phyloP scores from a whole-genome alignment of 2,888 invertebrate genomes.

The Eudasyphora cyanicolor region DNA sequence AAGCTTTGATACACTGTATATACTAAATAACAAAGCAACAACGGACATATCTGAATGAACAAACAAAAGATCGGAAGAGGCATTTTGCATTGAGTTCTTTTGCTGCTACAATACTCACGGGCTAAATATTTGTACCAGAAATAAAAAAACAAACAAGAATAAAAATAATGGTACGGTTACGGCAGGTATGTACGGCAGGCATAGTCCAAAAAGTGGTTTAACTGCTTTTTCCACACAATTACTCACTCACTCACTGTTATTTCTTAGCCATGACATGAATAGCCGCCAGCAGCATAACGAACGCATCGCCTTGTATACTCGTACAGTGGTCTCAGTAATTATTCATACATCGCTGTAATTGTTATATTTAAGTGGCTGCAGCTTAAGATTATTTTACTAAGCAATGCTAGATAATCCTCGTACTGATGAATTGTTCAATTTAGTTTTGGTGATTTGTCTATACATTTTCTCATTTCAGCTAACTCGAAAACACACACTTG shows the following conservation, averaged over 20 bases:
- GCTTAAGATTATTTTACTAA: too few relatives aligned
- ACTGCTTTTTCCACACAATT: slow-evolving; percentile 47
- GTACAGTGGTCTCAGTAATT: too few relatives aligned
- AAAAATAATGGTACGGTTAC: slow-evolving; percentile 1
- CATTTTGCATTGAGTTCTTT: background rate
- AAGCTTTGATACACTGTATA: too few relatives aligned
- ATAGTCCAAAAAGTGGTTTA: slow-evolving; percentile 1
- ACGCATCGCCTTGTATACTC: background rate
- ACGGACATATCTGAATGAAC: background rate
- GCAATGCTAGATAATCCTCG: too few relatives aligned
- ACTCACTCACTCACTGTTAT: slow-evolving; percentile 65
- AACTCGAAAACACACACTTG: too few relatives aligned
- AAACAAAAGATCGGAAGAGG: background rate
- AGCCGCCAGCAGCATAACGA: slow-evolving; percentile 35
- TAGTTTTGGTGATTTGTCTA: too few relatives aligned
- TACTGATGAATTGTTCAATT: too few relatives aligned
- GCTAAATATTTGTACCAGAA: background rate
- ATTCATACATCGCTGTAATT: too few relatives aligned
- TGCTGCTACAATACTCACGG: background rate
- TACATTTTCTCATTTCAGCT: too few relatives aligned
- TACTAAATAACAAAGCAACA: slow-evolving; percentile 2
- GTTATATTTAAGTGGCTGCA: too few relatives aligned
- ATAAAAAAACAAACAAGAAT: background rate
- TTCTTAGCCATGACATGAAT: slow-evolving; percentile 65
- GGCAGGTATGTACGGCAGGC: background rate